phyloP scores from a whole-genome alignment of 92 coral and sea anemone species.

The Actinostola sp. region DNA sequence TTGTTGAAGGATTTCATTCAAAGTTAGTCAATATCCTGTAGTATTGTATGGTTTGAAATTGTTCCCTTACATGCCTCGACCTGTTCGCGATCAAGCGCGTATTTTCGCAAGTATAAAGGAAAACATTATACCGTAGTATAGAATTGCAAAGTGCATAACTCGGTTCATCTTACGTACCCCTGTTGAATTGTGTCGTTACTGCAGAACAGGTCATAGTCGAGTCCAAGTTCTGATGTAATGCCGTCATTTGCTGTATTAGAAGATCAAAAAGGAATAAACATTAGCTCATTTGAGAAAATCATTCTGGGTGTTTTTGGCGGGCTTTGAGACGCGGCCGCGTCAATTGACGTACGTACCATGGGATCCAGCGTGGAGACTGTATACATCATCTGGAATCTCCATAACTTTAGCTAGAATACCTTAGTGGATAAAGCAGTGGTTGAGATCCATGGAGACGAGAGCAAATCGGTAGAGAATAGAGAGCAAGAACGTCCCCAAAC shows the following conservation, averaged over 20 bases:
- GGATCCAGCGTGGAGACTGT: conserved; percentile 10
- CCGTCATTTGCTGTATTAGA: neutral
- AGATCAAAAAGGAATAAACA: neutral
- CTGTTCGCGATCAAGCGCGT: neutral
- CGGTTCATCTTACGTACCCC: conserved; percentile 12
- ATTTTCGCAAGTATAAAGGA: neutral
- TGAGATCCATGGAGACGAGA: neutral
- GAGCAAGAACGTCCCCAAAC: neutral
- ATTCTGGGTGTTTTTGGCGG: neutral
- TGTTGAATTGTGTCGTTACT: neutral
- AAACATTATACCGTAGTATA: neutral
- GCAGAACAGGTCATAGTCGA: conserved; percentile 11
- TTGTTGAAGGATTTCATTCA: conserved; percentile 51
- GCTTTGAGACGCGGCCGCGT: neutral
- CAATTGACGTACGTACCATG: neutral
- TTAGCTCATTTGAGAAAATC: neutral
- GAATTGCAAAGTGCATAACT: neutral
- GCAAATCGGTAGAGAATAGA: too few species aligned
- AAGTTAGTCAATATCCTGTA: neutral
- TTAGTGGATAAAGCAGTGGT: neutral
- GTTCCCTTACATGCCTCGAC: conserved; percentile 1
- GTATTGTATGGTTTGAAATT: too few species aligned
- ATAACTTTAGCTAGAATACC: neutral
- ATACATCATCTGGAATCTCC: conserved; percentile 31
- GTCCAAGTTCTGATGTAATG: conserved; percentile 1